Conservation (phyloP, 2,113 vertebrate species). For the Sinocyclocheilus rhinocerous region DNA sequence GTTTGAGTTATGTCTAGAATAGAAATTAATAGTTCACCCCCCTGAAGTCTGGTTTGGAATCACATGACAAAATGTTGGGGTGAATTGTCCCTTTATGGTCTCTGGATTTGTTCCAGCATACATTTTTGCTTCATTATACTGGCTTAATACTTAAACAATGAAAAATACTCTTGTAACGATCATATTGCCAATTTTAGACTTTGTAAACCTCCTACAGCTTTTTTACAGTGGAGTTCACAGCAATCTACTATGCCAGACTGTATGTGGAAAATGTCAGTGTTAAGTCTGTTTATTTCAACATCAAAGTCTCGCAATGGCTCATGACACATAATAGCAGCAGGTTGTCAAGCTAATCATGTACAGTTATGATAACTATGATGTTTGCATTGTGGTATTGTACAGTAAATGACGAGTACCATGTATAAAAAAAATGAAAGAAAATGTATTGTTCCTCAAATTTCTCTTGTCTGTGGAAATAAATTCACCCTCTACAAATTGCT, state of each 20-base stretch:
- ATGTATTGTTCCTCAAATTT: constrained; percentile 35
- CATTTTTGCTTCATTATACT: constrained; percentile 6
- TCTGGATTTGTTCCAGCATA: constrained; percentile 3
- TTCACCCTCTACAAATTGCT: constrained; percentile 30
- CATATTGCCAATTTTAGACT: constrained; percentile 6
- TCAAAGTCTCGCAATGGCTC: constrained; percentile 24
- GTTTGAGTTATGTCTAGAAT: constrained; percentile 9
- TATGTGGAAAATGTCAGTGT: constrained; percentile 25
- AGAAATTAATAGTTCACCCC: not conserved
- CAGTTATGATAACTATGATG: constrained; percentile 42
- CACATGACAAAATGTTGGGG: not conserved
- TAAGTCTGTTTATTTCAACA: constrained; percentile 29
- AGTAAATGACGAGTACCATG: constrained; percentile 19
- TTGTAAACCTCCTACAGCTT: not conserved
- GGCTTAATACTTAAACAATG: not conserved
- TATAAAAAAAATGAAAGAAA: constrained; percentile 44
- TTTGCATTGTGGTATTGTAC: constrained; percentile 6
- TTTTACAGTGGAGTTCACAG: constrained; percentile 15
- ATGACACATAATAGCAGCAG: constrained; percentile 8
- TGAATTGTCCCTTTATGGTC: not conserved
- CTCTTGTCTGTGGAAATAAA: constrained; percentile 29
- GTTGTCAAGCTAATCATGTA: constrained; percentile 33
- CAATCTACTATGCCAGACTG: not conserved
- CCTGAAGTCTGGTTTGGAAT: not conserved
- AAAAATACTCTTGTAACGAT: constrained; percentile 27